Conservation (phyloP, 1,140 invertebrate genomes). For the Pachypsylla venusta region DNA sequence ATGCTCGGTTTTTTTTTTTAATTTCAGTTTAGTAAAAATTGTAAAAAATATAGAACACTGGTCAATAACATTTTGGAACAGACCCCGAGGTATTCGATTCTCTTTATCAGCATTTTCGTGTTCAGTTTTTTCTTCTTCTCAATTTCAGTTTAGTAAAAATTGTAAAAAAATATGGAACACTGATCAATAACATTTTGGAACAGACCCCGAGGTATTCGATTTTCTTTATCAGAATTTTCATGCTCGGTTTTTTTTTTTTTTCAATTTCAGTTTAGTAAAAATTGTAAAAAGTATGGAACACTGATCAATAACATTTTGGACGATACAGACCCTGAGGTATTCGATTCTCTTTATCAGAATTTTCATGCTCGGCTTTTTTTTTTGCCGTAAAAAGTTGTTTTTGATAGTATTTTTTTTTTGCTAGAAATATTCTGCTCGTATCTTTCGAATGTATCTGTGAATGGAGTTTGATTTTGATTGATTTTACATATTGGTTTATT, state of each 20-base stretch:
- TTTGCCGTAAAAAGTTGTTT: too few relatives aligned
- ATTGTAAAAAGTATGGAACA: slow-evolving; percentile 6
- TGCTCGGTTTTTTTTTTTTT: background rate
- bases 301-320: slow-evolving; percentile 5
- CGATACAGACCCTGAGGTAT: background rate
- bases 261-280: slow-evolving; percentile 6
- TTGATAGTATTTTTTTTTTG: too few relatives aligned
- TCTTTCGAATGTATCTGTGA: too few relatives aligned
- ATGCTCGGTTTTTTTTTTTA: background rate
- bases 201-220: background rate
- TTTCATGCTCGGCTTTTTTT: background rate
- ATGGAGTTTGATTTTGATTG: too few relatives aligned
- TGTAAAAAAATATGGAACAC: too few relatives aligned
- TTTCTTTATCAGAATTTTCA: background rate
- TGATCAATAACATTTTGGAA: too few relatives aligned
- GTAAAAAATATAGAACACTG: slow-evolving; percentile 1
- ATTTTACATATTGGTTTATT: too few relatives aligned
- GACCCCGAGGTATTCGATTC: background rate
- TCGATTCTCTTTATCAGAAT: background rate
- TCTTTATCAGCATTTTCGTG: background rate
- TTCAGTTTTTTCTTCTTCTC: too few relatives aligned
- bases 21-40: slow-evolving; percentile 7
- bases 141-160: too few relatives aligned
- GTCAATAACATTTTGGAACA: background rate
- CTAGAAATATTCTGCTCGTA: too few relatives aligned